A percentile compares a stretch with the other conserved stretches of the same genome.
Conservation (phyloP, 2,888 invertebrate species). For the Arrhopalites spinosus region DNA sequence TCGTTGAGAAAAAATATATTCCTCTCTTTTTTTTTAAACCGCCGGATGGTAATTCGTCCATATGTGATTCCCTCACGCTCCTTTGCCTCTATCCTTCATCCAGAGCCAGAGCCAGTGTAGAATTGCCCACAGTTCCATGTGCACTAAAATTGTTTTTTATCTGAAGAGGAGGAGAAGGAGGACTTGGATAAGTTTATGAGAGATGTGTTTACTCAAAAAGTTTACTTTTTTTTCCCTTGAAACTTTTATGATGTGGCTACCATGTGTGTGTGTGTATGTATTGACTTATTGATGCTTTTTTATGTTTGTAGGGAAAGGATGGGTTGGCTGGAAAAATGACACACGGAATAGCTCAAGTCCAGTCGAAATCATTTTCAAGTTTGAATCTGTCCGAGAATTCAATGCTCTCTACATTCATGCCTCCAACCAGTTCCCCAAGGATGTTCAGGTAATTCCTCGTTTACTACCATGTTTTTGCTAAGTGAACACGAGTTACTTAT, state of each 20-base stretch:
- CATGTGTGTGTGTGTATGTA: background rate
- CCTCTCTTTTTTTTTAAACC: conserved; percentile 5
- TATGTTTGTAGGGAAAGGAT: conserved; percentile 69
- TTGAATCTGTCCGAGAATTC: conserved; percentile 86
- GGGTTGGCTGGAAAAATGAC: conserved; percentile 91
- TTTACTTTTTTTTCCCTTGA: conserved; percentile 19
- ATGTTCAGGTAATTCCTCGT: conserved; percentile 70
- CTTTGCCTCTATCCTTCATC: background rate
- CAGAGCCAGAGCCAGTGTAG: conserved; percentile 3
- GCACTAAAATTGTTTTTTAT: conserved; percentile 27
- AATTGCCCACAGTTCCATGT: too few relatives aligned
- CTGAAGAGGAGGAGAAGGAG: background rate
- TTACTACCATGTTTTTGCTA: background rate
- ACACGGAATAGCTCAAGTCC: conserved; percentile 66
- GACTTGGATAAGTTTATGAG: conserved; percentile 32
- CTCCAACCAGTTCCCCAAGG: conserved; percentile 83
- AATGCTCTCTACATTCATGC: conserved; percentile 78
- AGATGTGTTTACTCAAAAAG: conserved; percentile 26
- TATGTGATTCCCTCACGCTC: conserved; percentile 29
- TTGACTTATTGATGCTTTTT: background rate
- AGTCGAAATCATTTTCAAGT: conserved; percentile 76
- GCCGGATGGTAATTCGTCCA: conserved; percentile 29
- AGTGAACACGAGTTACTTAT: background rate
- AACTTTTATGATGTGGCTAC: background rate
- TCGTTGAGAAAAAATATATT: background rate